These are phyloP conservation scores for Caenorhabditis sp. DNA, from an alignment of 2,888 invertebrate genomes.

Conservation along the genomic window DNA sequence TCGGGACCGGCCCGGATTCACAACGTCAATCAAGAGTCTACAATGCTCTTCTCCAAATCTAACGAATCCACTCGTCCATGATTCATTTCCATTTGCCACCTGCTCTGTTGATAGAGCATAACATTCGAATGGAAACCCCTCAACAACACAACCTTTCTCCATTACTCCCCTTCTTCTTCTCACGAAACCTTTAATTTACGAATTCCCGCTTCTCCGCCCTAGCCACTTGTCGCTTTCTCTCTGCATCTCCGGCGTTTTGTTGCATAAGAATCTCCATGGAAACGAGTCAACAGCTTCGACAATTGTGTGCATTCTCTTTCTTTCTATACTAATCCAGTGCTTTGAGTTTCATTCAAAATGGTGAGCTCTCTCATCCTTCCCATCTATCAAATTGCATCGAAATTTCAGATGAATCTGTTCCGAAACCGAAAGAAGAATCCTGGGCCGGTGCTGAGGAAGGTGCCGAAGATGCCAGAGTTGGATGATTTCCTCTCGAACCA, in stretches of 20 bases:
- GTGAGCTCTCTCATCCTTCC: slow-evolving; percentile 19
- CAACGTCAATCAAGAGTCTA: no score
- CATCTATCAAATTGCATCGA: background rate
- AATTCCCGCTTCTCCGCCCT: background rate
- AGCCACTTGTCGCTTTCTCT: slow-evolving; percentile 26
- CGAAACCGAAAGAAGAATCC: slow-evolving; percentile 32
- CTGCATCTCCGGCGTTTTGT: slow-evolving; percentile 38
- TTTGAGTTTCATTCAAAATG: slow-evolving; percentile 17
- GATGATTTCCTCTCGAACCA: slow-evolving; percentile 93
- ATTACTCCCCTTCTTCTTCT: background rate
- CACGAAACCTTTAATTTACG: background rate
- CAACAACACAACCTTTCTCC: background rate
- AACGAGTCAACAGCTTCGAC: slow-evolving; percentile 25
- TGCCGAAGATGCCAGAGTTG: slow-evolving; percentile 87
- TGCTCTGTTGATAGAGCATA: no score
- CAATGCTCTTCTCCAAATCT: no score
- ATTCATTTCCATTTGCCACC: no score
- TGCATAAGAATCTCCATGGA: slow-evolving; percentile 54
- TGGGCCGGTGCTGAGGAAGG: slow-evolving; percentile 31
- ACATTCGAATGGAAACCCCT: no score
- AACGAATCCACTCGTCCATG: no score
- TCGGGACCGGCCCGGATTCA: no score
- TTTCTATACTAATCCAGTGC: slow-evolving; percentile 16
- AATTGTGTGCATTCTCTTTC: slow-evolving; percentile 29
- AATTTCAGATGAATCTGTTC: slow-evolving; percentile 37